phyloP scores from a whole-genome alignment of 2,797 vertebrate species.

The Zenarchopterus dispar region DNA sequence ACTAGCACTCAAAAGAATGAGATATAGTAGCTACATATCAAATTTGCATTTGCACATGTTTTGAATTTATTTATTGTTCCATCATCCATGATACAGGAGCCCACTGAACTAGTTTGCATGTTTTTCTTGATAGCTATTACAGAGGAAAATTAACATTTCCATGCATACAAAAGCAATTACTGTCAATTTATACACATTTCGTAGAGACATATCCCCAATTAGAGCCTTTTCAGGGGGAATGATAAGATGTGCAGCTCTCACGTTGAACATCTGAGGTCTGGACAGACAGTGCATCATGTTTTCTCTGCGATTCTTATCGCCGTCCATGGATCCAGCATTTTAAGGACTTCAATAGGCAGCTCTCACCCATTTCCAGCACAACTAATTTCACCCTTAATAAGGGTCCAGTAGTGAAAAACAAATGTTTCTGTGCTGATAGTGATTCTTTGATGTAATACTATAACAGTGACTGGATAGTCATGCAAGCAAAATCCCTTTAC shows the following conservation, averaged over 20 bases:
- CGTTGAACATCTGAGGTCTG: slow-evolving; percentile 75
- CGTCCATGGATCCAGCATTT: slow-evolving; percentile 42
- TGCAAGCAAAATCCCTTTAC: slow-evolving; percentile 57
- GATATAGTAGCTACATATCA: slow-evolving; percentile 59
- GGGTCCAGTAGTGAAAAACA: slow-evolving; percentile 53
- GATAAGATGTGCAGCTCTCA: slow-evolving; percentile 67
- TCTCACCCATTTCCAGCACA: slow-evolving; percentile 67
- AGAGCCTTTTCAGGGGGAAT: slow-evolving; percentile 70
- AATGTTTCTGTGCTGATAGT: slow-evolving; percentile 70
- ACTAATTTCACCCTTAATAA: slow-evolving; percentile 78
- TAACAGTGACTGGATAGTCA: slow-evolving; percentile 41
- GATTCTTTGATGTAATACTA: slow-evolving; percentile 69
- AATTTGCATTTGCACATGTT: slow-evolving; percentile 67
- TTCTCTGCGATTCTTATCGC: slow-evolving; percentile 71
- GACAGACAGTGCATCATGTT: slow-evolving; percentile 54
- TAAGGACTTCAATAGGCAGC: slow-evolving; percentile 49
- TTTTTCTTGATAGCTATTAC: slow-evolving; percentile 78
- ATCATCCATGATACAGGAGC: slow-evolving; percentile 64
- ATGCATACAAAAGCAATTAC: slow-evolving; percentile 84
- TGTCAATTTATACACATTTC: slow-evolving; percentile 81
- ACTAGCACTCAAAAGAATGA: slow-evolving; percentile 59
- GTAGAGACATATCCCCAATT: slow-evolving; percentile 82
- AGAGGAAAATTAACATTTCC: slow-evolving; percentile 77
- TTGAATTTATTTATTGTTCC: slow-evolving; percentile 73
- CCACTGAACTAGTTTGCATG: slow-evolving; percentile 70